Conservation (phyloP, 2,888 invertebrate species). For the Poecilobothrus nobilitatus region DNA sequence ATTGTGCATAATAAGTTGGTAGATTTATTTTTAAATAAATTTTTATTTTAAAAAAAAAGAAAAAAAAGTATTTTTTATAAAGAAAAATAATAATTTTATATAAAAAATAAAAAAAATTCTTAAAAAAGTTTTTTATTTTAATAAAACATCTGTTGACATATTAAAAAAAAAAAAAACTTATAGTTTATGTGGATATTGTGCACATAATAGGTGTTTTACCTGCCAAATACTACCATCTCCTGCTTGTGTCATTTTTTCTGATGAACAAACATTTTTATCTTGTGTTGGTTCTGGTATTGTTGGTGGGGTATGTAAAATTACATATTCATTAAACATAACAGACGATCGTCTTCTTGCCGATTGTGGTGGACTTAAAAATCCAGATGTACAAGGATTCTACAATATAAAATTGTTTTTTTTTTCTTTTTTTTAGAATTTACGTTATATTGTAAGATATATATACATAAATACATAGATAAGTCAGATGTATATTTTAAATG, state of each 20-base stretch:
- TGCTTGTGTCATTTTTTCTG: constrained; percentile 85
- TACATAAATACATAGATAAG: background rate
- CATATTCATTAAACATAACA: constrained; percentile 83
- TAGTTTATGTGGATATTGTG: too few relatives aligned
- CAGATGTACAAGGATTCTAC: constrained; percentile 57
- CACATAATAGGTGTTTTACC: constrained; percentile 32
- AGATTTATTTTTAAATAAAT: too few relatives aligned
- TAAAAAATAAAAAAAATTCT: too few relatives aligned
- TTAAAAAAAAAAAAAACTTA: too few relatives aligned
- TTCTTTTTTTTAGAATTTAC: background rate
- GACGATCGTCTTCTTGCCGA: constrained; percentile 67
- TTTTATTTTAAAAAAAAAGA: too few relatives aligned
- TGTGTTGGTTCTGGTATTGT: constrained; percentile 32
- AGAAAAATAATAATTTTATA: too few relatives aligned
- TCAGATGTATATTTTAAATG: too few relatives aligned
- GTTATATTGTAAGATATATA: background rate
- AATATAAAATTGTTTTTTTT: constrained; percentile 7
- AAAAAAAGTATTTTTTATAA: too few relatives aligned
- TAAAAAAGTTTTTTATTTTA: too few relatives aligned
- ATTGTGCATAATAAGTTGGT: too few relatives aligned
- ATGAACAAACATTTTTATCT: constrained; percentile 61
- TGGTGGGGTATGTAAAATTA: constrained; percentile 59
- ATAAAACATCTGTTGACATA: too few relatives aligned
- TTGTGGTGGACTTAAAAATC: constrained; percentile 62
- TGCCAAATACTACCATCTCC: constrained; percentile 65